Evolutionary conservation across 2,113 vertebrate species (phyloP), one percentile per base, ranked within the genome.

Genomic region (Malurus melanocephalus): DNA sequence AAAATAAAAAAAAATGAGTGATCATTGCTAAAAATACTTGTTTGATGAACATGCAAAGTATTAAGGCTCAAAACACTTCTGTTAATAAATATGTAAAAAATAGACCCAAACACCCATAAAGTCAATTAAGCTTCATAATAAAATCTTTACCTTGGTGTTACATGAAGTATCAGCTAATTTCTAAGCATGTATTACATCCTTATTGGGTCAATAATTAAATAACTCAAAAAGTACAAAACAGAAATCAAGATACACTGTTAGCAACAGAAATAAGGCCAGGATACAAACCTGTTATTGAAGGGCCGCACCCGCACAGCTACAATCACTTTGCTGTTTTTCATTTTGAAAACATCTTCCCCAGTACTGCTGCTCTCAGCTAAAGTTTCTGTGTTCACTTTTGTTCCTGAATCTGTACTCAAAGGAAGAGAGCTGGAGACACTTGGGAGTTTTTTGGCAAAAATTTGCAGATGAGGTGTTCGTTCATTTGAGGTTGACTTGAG

Each of bases 291-390:
- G 86, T 85, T 96, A 86, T 88, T 99, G 95, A 99, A 98, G n/a
- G 99, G 99, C 12, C 99, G 97, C 1, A 99, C 94, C 4, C 99
- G 97, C 14, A 98, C 98, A 5, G 99, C 99, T 46, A 99, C 99
- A 0, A 96, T 98, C 73, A 99, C 98, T 28, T 98, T 98, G 80
- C 98, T 99, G 94, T 97, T 98, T 80, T 98, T 98, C 94, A 97
- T 97, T 93, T 97, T 97, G 8, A 97, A 84, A 68, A 64, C 42
- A 16, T 97, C 96, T 48, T 93, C 92, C 27, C 90, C 85, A 9
- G 26, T 4, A 8, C 19, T 75, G 21, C 30, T 46, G 33, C 69
- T 95, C 81, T 92, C 95, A 46, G 64, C 67, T 32, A 66, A 40
- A 4, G 75, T 4, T 46, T 95, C 92, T 11, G 55, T 69, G 6